phyloP scores from a whole-genome alignment of 35 echinoderm and acorn worm genomes.

The Ophiothrix spiculata region DNA sequence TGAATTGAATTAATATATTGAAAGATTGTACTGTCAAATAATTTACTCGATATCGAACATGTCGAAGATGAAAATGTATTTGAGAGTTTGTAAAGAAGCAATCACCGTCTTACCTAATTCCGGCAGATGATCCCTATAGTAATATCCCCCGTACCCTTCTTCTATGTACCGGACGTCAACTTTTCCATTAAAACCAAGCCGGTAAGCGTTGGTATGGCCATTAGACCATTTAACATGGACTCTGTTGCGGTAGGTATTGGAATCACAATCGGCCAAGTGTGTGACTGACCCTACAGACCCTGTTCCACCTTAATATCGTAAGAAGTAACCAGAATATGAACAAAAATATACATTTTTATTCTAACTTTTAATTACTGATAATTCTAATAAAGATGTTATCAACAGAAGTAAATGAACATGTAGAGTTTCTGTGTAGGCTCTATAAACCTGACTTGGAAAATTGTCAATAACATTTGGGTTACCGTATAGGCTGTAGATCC shows the following conservation, averaged over 20 bases:
- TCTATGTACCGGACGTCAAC: conserved; percentile 35
- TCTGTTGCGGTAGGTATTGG: conserved; percentile 9
- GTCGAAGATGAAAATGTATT: too few species aligned
- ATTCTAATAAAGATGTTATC: too few species aligned
- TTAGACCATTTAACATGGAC: conserved; percentile 20
- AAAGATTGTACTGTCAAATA: too few species aligned
- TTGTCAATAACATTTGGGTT: too few species aligned
- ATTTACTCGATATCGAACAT: too few species aligned
- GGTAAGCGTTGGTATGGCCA: conserved; percentile 28
- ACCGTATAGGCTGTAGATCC: too few species aligned
- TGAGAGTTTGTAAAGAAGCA: too few species aligned
- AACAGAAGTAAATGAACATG: too few species aligned
- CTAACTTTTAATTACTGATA: too few species aligned
- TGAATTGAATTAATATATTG: too few species aligned
- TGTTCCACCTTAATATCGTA: conserved; percentile 17
- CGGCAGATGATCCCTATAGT: conserved; percentile 53
- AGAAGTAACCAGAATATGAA: background rate
- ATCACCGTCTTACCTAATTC: conserved; percentile 45
- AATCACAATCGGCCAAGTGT: background rate
- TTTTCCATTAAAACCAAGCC: conserved; percentile 33
- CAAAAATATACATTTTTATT: background rate
- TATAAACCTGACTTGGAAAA: too few species aligned
- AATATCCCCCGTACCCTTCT: conserved; percentile 2
- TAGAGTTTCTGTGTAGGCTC: too few species aligned
- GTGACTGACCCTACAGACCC: conserved; percentile 6